Conservation (phyloP, 2,113 vertebrate genomes). For the Pteruthius melanotis region DNA sequence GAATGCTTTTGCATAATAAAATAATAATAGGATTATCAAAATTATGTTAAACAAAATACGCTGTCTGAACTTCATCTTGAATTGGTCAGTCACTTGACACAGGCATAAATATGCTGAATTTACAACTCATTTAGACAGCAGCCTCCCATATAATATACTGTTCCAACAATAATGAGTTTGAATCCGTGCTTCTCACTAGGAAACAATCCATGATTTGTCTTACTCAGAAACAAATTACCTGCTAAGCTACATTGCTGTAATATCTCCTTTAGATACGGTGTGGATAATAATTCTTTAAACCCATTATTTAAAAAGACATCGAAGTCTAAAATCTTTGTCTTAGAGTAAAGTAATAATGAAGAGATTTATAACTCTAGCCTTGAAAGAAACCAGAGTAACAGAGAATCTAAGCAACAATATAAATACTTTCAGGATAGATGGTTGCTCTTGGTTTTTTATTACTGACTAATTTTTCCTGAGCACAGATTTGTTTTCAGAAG, state of each 20-base stretch:
- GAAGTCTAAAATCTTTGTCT: neutral
- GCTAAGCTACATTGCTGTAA: neutral
- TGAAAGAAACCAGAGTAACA: neutral
- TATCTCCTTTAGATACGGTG: neutral
- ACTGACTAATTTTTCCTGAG: neutral
- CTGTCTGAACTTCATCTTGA: neutral
- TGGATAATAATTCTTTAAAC: slow-evolving; percentile 1
- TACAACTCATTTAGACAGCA: neutral
- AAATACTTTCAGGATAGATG: neutral
- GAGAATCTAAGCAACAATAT: neutral
- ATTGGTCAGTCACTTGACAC: neutral
- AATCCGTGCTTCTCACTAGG: neutral
- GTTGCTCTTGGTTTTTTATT: neutral
- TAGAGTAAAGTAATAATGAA: slow-evolving; percentile 1
- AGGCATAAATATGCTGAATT: neutral
- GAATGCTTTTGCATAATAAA: neutral
- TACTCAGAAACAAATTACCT: neutral
- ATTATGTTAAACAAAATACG: neutral
- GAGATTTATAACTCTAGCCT: neutral
- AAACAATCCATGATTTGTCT: neutral
- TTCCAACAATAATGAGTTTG: neutral
- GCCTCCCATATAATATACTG: neutral
- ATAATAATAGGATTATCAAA: neutral
- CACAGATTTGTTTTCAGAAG: slow-evolving; percentile 6
- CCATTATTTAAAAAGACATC: neutral